Base-by-base conservation (phyloP, 2,888 invertebrate genomes). In the Cerastis rubricosa region DNA sequence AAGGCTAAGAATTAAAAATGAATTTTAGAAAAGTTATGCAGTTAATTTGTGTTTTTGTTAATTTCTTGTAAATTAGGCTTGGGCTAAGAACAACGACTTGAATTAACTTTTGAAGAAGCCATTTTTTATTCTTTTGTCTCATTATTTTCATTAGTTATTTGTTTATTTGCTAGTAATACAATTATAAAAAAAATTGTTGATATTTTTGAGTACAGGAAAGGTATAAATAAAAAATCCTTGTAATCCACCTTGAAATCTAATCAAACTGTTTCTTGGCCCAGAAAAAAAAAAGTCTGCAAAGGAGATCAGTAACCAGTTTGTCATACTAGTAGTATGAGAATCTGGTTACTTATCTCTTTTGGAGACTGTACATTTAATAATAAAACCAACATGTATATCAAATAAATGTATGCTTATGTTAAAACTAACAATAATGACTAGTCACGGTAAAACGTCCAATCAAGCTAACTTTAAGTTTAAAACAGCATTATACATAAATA, bases 361-460 rank as follows among this genome's bases (percentile, higher is more conserved):
- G n/a, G n/a, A n/a, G n/a, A n/a, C n/a, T n/a, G n/a, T n/a, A n/a
- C 43, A 54, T 49, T 49, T 19, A 43, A 17, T 47, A 54, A 54
- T 9, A 35, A 17, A 65, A 57, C 12, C 43, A 25, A 57, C 6
- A 19, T 51, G 8, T 45, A 35, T 51, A 47, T 22, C 51, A 63
- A 17, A 35, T 14, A 51, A 9, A 51, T 61, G 35, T 51, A 61
- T 63, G 14, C 19, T 11, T 47, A 43, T 22, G 43, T 35, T 61
- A n/a, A 35, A 45, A 51, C n/a, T 67, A 57, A 66, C 4, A 57
- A 43, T 49, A n/a, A 64, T 51, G 0, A 40, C 79, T 80, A 81
- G 80, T 84, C 84, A 70, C 47, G 6, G 1, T 61, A 61, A 67
- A 78, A 67, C 79, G 84, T 80, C 84, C 78, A 78, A 67, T 78